phyloP scores from a whole-genome alignment of 2,797 vertebrate species.

The Myotis vivesi region DNA sequence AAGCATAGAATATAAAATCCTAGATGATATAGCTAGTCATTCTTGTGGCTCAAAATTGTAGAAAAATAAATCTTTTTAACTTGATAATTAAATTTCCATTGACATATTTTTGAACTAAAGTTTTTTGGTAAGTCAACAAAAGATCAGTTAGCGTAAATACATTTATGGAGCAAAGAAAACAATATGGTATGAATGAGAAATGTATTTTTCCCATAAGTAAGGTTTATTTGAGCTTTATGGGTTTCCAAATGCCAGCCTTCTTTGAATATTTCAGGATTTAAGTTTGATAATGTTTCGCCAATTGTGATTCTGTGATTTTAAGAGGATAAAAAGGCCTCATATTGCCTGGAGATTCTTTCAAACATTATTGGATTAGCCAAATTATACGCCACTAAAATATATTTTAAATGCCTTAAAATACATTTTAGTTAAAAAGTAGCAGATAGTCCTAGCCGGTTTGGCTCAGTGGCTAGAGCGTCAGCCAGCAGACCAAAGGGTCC shows the following conservation, averaged over 20 bases:
- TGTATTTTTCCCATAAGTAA: not conserved
- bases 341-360: not conserved
- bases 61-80: constrained; percentile 12
- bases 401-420: constrained; percentile 32
- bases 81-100: not conserved
- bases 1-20: constrained; percentile 1
- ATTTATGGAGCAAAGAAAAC: constrained; percentile 5
- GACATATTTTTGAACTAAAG: constrained; percentile 2
- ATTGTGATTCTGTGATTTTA: not conserved
- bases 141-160: not conserved
- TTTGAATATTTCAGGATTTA: constrained; percentile 35
- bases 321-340: not conserved
- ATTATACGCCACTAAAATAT: not conserved
- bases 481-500: no score
- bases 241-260: not conserved
- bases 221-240: not conserved
- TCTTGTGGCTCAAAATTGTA: not conserved
- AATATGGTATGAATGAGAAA: not conserved
- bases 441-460: not conserved
- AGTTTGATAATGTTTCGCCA: constrained; percentile 13
- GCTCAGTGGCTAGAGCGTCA: no score
- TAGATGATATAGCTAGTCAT: not conserved
- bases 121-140: not conserved
- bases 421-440: constrained; percentile 14
- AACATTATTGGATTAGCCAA: constrained; percentile 35